Base-by-base conservation (phyloP, 2,888 invertebrate genomes). In the Eudemis profundana region DNA sequence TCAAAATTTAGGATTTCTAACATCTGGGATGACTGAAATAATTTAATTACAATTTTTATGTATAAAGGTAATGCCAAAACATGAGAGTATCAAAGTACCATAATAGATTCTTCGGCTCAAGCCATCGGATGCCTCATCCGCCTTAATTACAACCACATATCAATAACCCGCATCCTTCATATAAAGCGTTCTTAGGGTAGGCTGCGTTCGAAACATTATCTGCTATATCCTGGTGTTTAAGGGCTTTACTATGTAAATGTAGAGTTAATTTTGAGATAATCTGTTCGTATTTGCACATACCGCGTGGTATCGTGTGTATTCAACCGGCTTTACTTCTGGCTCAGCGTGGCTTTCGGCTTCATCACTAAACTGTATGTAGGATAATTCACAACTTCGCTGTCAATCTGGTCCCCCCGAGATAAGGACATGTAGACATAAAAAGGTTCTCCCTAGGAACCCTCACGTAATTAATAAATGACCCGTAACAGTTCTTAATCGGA, bases 221-320 rank as follows among this genome's bases (percentile, higher is more conserved):
- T n/a, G 4, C 36, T 15, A 33, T 44, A 57, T 46, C 29, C 60
- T n/a, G 15, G 7, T 46, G 51, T 53, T 80, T 75, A 74, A 72
- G 72, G 72, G 75, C 82, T 82, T n/a, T 80, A 78, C 70, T 76
- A 82, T 83, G 78, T 74, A 79, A 81, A 83, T 83, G 75, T 71
- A 51, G 70, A 82, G 76, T 79, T 82, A 83, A 83, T 83, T 82
- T 78, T 72, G 77, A 77, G 72, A 73, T 77, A 75, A 80, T 74
- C 78, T 69, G 66, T 74, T 38, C 49, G 53, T 62, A 68, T 70
- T 69, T 69, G 67, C 61, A 53, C 54, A 33, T 50, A 19, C 50
- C 47, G 40, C 46, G 51, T 56, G 38, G 56, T 70, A 68, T 69
- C 68, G 59, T 61, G 70, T 69, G 65, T 68, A 68, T 66, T 68